Evolutionary conservation across 2,113 vertebrate species (phyloP).

Genomic region (Balaeniceps rex): DNA sequence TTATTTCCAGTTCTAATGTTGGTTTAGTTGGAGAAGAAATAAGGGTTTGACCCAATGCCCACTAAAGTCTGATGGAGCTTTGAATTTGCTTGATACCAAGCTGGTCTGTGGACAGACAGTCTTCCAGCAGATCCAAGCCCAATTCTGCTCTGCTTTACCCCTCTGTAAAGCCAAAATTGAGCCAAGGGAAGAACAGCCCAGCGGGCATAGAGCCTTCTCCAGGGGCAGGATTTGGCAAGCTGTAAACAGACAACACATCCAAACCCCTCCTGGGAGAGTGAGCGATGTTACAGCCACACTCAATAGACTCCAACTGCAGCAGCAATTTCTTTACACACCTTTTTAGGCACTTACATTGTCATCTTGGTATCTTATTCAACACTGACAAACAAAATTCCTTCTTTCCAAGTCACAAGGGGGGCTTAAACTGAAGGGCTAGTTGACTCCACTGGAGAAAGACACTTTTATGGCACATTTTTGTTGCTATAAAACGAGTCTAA

Average conservation of each 20-base stretch:
- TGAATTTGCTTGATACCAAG: not conserved
- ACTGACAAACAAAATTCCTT: not conserved
- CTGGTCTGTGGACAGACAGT: not conserved
- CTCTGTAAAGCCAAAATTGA: not conserved
- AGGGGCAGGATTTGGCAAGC: not conserved
- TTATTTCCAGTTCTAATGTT: not conserved
- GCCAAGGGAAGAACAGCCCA: not conserved
- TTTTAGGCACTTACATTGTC: not conserved
- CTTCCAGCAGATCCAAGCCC: not conserved
- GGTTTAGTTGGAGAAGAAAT: not conserved
- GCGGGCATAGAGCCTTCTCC: not conserved
- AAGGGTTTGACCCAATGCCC: not conserved
- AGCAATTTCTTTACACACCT: not conserved
- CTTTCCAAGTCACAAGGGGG: not conserved
- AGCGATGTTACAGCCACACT: not conserved
- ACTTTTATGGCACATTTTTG: conserved; percentile 23
- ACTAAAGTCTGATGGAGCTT: not conserved
- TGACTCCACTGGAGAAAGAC: conserved; percentile 23
- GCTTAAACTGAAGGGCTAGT: not conserved
- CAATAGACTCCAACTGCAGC: not conserved
- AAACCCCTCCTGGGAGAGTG: not conserved
- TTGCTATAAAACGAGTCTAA: conserved; percentile 34
- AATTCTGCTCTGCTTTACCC: not conserved
- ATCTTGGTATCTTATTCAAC: not conserved
- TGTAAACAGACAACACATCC: not conserved